These are phyloP conservation scores for Pelodiscus sinensis DNA, from an alignment of 2,113 vertebrate species.

Conservation along the genomic window DNA sequence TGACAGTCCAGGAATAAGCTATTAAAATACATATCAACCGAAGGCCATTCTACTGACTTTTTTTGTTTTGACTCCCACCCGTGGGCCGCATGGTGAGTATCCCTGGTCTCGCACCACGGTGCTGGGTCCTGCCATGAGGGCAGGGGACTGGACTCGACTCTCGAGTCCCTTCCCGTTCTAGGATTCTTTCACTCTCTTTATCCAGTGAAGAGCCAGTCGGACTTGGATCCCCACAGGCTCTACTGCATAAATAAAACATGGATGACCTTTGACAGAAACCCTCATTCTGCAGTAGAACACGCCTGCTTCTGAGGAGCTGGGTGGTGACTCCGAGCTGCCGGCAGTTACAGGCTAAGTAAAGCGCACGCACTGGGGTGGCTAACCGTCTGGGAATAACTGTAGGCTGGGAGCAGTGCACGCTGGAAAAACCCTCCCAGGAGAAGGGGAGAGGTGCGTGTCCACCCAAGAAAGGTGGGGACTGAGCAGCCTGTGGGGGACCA, in stretches of 20 bases:
- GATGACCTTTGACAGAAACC: too few relatives aligned
- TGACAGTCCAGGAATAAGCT: too few relatives aligned
- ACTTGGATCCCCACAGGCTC: background rate
- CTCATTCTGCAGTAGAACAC: background rate
- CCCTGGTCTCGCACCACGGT: too few relatives aligned
- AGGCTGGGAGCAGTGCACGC: too few relatives aligned
- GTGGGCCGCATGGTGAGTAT: too few relatives aligned
- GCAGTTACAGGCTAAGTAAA: background rate
- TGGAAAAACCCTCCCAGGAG: background rate
- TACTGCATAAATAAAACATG: background rate
- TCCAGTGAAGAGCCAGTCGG: background rate
- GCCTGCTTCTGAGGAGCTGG: background rate
- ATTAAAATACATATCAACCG: too few relatives aligned
- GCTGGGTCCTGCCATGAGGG: too few relatives aligned
- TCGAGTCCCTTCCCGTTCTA: too few relatives aligned
- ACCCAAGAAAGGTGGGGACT: background rate
- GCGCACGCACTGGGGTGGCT: background rate
- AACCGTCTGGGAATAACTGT: background rate
- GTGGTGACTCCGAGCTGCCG: background rate
- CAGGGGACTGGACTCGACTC: too few relatives aligned
- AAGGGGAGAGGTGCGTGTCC: fast-evolving
- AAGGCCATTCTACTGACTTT: too few relatives aligned
- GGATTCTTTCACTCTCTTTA: background rate
- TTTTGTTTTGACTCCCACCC: too few relatives aligned
- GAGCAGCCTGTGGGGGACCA: background rate